Conservation (phyloP, 2,113 vertebrate species). For the Leptocoma aspasia region DNA sequence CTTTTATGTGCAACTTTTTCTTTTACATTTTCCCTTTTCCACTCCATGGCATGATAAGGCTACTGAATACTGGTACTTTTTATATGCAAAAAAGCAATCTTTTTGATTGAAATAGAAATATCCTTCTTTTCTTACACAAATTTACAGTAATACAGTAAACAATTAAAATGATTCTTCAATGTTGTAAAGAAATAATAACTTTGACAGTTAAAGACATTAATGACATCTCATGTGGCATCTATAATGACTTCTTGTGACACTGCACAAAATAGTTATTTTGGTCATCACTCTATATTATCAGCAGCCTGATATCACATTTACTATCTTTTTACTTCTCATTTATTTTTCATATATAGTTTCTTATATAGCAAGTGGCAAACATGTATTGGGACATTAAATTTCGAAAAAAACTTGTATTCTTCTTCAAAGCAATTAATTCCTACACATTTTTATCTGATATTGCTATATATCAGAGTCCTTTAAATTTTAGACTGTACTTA, state of each 20-base stretch:
- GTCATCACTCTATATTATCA: not conserved
- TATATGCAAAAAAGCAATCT: not conserved
- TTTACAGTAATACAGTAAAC: not conserved
- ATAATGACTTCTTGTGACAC: not conserved
- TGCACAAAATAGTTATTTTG: not conserved
- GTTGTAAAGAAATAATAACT: not conserved
- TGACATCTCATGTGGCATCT: not conserved
- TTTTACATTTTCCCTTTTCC: not conserved
- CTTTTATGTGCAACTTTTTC: not conserved
- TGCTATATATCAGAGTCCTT: not conserved
- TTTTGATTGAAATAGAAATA: not conserved
- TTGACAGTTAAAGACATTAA: not conserved
- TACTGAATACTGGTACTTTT: not conserved
- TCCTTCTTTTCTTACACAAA: not conserved
- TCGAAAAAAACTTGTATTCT: slow-evolving; percentile 14
- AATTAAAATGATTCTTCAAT: not conserved
- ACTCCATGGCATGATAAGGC: not conserved
- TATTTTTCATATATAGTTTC: not conserved
- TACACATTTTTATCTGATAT: slow-evolving; percentile 36
- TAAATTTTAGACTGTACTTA: not conserved
- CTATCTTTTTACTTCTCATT: not conserved
- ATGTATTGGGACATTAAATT: slow-evolving; percentile 19
- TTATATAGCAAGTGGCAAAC: not conserved
- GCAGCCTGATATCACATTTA: not conserved
- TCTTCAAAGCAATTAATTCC: slow-evolving; percentile 26